A percentile compares a stretch with the other conserved stretches of the same genome.
These are phyloP conservation scores for Vidua chalybeata DNA, from an alignment of 2,113 vertebrate genomes.

Conservation along the genomic window DNA sequence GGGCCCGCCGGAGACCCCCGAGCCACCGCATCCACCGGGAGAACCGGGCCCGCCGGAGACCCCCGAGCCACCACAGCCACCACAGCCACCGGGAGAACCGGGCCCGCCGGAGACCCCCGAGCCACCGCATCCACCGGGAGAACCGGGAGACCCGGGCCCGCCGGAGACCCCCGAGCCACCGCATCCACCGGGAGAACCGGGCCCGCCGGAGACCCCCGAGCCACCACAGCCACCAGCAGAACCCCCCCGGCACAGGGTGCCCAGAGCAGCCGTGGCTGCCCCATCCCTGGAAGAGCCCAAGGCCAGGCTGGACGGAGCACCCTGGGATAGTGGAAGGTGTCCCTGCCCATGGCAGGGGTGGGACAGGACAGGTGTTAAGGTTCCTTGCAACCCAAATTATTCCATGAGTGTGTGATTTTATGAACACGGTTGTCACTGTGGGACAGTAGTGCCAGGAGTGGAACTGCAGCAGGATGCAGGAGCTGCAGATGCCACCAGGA, in stretches of 20 bases:
- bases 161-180: rapidly evolving
- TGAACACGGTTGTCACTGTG: neutral
- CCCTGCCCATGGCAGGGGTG: neutral
- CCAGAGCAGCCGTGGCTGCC: rapidly evolving
- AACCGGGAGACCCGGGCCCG: neutral
- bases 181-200: no score
- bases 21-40: no score
- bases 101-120: neutral
- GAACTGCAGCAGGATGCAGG: neutral
- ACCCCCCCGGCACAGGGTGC: neutral
- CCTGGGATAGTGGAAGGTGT: neutral
- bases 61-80: neutral
- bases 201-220: no score
- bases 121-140: neutral
- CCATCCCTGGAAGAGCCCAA: neutral
- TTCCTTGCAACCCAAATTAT: neutral
- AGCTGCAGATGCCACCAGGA: neutral
- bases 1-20: rapidly evolving
- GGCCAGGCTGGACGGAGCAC: rapidly evolving
- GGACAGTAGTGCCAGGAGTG: neutral
- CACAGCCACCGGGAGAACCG: neutral
- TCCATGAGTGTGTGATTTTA: neutral
- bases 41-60: neutral
- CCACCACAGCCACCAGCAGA: no score
- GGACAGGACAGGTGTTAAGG: neutral